Conservation (phyloP, 2,797 vertebrate species). For the Eremophila alpestris region DNA sequence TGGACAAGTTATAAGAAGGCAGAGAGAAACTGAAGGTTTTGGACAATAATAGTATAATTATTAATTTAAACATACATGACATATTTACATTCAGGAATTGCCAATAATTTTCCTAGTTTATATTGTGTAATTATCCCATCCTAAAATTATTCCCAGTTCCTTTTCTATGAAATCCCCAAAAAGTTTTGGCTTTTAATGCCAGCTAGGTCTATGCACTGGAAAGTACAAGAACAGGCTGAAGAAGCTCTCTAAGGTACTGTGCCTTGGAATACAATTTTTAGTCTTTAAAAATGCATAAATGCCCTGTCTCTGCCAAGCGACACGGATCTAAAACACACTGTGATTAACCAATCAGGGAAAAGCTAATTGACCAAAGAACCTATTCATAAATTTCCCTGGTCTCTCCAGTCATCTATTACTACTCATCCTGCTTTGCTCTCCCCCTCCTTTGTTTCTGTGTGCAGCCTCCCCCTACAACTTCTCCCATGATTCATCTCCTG, state of each 20-base stretch:
- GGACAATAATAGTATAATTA: neutral
- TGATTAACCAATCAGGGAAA: neutral
- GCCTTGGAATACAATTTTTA: neutral
- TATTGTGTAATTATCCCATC: neutral
- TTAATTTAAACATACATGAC: neutral
- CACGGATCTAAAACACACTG: neutral
- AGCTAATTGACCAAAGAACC: neutral
- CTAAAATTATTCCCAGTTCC: neutral
- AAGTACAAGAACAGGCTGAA: neutral
- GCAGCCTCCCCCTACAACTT: neutral
- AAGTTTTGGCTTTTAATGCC: neutral
- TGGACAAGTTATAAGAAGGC: neutral
- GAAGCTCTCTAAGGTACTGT: neutral
- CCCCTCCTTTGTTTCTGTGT: neutral
- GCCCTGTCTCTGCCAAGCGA: neutral
- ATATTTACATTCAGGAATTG: neutral
- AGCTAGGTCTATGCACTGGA: neutral
- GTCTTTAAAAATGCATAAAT: neutral
- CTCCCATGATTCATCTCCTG: neutral
- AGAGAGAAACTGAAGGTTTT: neutral
- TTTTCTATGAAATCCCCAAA: neutral
- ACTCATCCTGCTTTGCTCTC: neutral
- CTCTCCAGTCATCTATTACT: neutral
- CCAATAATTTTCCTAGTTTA: neutral
- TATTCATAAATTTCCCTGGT: neutral